phyloP scores from a whole-genome alignment of 2,797 vertebrate genomes.

The Eleutherodactylus coqui region DNA sequence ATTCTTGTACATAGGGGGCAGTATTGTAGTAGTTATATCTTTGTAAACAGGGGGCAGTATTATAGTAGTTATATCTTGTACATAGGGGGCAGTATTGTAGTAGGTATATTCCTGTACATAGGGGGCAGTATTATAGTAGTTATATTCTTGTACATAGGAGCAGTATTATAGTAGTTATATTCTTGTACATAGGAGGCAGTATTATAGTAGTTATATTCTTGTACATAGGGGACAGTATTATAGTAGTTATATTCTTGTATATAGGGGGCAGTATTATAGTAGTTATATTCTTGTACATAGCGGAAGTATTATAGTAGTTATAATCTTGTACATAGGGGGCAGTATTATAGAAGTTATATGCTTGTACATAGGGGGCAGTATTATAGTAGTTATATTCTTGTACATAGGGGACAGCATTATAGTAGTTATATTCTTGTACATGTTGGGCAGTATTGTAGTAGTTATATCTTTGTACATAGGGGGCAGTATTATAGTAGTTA shows the following conservation, averaged over 20 bases:
- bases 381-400: slow-evolving; percentile 7
- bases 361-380: not conserved
- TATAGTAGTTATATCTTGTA: slow-evolving; percentile 9
- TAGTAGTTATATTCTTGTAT: slow-evolving; percentile 4
- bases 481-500: slow-evolving; percentile 1
- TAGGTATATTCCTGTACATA: slow-evolving; percentile 9
- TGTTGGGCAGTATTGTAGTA: not conserved
- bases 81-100: not conserved
- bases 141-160: not conserved
- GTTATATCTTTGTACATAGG: not conserved
- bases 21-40: not conserved
- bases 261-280: not conserved
- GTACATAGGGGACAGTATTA: not conserved
- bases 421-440: slow-evolving; percentile 3
- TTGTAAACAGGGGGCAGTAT: not conserved
- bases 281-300: slow-evolving; percentile 1
- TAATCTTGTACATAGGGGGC: too few species aligned
- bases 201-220: not conserved
- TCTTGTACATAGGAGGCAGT: not conserved
- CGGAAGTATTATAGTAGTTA: too few species aligned
- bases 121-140: slow-evolving; percentile 4
- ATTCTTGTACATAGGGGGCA: not conserved
- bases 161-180: slow-evolving; percentile 8
- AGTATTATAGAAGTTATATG: slow-evolving; percentile 9
- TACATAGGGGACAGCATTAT: not conserved